phyloP scores from a whole-genome alignment of 2,113 vertebrate genomes.

The Myanophis thanlyinensis region DNA sequence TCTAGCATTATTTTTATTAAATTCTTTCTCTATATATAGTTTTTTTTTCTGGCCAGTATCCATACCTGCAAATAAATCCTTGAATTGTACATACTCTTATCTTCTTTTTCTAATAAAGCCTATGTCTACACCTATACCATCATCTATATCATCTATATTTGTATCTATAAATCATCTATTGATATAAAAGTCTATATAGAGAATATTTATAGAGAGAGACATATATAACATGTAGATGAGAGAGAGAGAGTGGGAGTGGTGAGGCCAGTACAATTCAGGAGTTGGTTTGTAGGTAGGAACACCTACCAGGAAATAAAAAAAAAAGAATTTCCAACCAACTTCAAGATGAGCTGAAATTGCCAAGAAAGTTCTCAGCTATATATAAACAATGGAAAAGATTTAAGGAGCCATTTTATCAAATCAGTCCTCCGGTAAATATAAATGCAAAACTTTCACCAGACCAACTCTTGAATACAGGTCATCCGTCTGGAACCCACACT shows the following conservation, averaged over 20 bases:
- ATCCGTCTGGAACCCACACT: too few relatives aligned
- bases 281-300: not conserved
- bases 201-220: too few relatives aligned
- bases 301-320: not conserved
- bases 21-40: not conserved
- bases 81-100: too few relatives aligned
- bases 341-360: not conserved
- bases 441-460: too few relatives aligned
- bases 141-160: too few relatives aligned
- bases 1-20: not conserved
- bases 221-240: too few relatives aligned
- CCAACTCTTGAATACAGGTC: too few relatives aligned
- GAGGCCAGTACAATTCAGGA: not conserved
- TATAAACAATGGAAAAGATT: not conserved
- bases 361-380: not conserved
- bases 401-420: not conserved
- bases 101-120: not conserved
- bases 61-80: too few relatives aligned
- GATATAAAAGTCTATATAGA: too few relatives aligned
- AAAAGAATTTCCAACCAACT: not conserved
- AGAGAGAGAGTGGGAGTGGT: too few relatives aligned
- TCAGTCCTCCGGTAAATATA: not conserved
- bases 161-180: too few relatives aligned
- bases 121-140: not conserved
- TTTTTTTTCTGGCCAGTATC: too few relatives aligned